Evolutionary conservation across 2,888 invertebrate genomes (phyloP).

Genomic region (Tenthredo notha): DNA sequence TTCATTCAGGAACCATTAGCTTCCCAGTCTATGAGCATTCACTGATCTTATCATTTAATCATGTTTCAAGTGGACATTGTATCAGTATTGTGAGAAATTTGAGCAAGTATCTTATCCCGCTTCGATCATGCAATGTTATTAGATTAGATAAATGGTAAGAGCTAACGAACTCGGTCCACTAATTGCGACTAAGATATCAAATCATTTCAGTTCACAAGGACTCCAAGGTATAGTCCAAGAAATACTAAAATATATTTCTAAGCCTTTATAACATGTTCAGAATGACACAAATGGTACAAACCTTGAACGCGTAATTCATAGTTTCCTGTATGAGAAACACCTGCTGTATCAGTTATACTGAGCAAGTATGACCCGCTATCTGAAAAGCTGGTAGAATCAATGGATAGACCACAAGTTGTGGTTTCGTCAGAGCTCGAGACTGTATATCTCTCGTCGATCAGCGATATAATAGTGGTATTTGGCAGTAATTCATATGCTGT

Average conservation of each 20-base stretch:
- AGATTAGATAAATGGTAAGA: constrained; percentile 11
- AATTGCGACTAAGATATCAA: neutral
- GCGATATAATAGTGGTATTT: constrained; percentile 30
- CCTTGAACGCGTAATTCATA: constrained; percentile 48
- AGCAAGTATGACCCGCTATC: constrained; percentile 48
- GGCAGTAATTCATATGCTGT: constrained; percentile 32
- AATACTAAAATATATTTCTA: neutral
- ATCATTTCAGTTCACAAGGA: neutral
- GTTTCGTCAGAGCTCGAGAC: constrained; percentile 2
- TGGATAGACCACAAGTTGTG: constrained; percentile 41
- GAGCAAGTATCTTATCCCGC: neutral
- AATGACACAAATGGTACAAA: neutral
- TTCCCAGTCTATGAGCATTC: neutral
- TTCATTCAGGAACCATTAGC: neutral
- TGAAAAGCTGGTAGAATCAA: constrained; percentile 41
- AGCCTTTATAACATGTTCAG: neutral
- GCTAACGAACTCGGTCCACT: neutral
- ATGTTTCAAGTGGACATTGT: neutral
- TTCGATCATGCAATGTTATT: neutral
- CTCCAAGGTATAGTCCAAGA: neutral
- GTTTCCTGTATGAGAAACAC: neutral
- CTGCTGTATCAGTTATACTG: constrained; percentile 7
- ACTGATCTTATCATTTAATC: neutral
- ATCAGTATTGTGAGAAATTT: neutral
- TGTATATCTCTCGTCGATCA: constrained; percentile 41